Base-by-base conservation (phyloP, 2,797 vertebrate species). In the Pantherophis alleghaniensis region DNA sequence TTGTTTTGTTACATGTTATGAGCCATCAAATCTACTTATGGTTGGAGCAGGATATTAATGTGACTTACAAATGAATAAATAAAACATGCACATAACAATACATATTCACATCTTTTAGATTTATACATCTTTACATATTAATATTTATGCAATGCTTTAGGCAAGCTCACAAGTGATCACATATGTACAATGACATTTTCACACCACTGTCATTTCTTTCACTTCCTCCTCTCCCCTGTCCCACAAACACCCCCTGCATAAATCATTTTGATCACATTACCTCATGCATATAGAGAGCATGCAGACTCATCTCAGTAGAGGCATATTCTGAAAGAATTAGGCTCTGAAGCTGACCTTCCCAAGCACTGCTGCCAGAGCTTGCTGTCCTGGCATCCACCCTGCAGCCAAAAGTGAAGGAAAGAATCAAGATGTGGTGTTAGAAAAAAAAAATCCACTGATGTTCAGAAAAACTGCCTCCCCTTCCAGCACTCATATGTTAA, bases 291-390 rank as follows among this genome's bases (percentile, higher is more conserved):
- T 99, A 99, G 95, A 99, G 98, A 16, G 99, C 99, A 0, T 99
- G 99, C 94, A 99, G 98, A 97, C 99, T 99, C 99, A 99, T 99
- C 97, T 99, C 99, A 0, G 99, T 99, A 83, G 99, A 99, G 14
- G 99, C 99, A 0, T 99, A 99, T 95, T 99, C 99, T 0, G 99
- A 99, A 89, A 99, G 97, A 94, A 99, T 98, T 97, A 99, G 96
- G 97, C 99, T 99, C 96, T 99, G 98, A 83, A 99, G 98, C 89
- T 99, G 99, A 93, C 99, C 99, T 96, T 99, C 99, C 99, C 99
- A 99, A 32, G 98, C 98, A 1, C 99, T 99, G 98, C 99, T 99
- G 87, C 99, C 98, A 0, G 99, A 99, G 96, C 99, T 99, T 96
- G 99, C 98, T 0, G 98, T 99, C 93, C 98, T 98, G 5, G 98